phyloP scores from a whole-genome alignment of 2,888 invertebrate species.

The Rhogogaster chlorosoma region DNA sequence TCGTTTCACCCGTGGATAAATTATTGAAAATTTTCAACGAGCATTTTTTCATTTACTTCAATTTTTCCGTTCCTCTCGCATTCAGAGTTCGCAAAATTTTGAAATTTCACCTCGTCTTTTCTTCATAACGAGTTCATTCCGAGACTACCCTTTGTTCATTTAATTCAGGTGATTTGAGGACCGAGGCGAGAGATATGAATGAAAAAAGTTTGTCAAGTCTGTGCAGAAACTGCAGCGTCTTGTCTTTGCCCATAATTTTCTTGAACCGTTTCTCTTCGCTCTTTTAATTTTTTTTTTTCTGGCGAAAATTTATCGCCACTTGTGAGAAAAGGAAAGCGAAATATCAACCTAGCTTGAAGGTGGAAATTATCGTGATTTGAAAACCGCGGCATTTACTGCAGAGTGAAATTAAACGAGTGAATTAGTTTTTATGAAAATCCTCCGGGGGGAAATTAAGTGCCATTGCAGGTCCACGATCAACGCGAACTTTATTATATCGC shows the following conservation, averaged over 20 bases:
- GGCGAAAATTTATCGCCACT: background rate
- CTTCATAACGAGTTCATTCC: background rate
- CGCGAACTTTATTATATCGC: background rate
- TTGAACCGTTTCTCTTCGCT: no score
- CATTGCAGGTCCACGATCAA: constrained; percentile 5
- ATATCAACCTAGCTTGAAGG: background rate
- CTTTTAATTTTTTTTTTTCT: no score
- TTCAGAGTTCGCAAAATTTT: background rate
- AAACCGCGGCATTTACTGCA: background rate
- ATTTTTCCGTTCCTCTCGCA: background rate
- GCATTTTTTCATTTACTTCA: background rate
- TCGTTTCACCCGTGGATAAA: constrained; percentile 2
- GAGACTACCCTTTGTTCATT: background rate
- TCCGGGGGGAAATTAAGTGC: constrained; percentile 26
- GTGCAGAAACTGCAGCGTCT: background rate
- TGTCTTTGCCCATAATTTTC: background rate
- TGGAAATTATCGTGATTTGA: constrained; percentile 30
- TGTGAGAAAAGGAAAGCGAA: background rate
- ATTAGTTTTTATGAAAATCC: constrained; percentile 59
- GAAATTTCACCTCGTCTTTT: background rate
- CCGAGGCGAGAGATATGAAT: background rate
- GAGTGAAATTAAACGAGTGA: constrained; percentile 62
- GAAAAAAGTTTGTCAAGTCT: background rate
- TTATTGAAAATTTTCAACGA: background rate
- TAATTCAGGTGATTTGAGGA: background rate